Percentiles rank a stretch among this genome's conserved stretches.
Evolutionary conservation across 2,113 vertebrate genomes (phyloP).

Genomic region (Bothrops jararaca): DNA sequence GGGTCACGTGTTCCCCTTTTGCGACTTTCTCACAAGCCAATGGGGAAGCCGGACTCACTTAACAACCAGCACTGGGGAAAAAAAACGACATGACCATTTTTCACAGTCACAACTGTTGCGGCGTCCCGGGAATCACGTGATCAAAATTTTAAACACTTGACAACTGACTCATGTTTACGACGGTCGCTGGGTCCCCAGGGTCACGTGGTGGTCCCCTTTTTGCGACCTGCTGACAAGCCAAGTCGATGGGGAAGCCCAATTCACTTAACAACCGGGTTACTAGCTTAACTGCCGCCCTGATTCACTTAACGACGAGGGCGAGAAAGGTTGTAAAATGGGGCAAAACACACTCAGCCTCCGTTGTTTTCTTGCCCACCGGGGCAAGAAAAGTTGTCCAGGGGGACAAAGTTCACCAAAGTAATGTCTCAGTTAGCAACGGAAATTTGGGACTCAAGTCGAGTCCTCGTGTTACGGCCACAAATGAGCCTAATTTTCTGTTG

Average conservation of each 20-base stretch:
- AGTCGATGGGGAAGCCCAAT: neutral
- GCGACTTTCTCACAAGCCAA: no score
- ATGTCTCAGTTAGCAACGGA: neutral
- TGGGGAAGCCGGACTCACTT: no score
- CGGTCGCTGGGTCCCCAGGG: no score
- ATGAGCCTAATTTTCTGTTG: no score
- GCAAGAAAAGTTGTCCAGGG: no score
- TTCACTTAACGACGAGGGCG: fast-evolving
- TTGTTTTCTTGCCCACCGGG: no score
- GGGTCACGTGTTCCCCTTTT: neutral
- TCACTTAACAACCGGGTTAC: neutral
- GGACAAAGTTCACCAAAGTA: fast-evolving
- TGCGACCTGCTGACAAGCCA: no score
- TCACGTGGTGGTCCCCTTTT: neutral
- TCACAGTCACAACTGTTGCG: neutral
- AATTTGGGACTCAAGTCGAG: neutral
- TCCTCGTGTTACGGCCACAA: no score
- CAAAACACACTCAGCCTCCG: no score
- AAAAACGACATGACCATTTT: no score
- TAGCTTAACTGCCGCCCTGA: neutral
- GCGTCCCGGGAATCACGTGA: neutral
- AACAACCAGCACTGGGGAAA: no score
- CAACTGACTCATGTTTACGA: neutral
- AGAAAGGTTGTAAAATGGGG: neutral
- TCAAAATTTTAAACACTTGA: no score